These are phyloP conservation scores for Xylocopa sonorina DNA, from an alignment of 1,140 invertebrate species.

Conservation along the genomic window DNA sequence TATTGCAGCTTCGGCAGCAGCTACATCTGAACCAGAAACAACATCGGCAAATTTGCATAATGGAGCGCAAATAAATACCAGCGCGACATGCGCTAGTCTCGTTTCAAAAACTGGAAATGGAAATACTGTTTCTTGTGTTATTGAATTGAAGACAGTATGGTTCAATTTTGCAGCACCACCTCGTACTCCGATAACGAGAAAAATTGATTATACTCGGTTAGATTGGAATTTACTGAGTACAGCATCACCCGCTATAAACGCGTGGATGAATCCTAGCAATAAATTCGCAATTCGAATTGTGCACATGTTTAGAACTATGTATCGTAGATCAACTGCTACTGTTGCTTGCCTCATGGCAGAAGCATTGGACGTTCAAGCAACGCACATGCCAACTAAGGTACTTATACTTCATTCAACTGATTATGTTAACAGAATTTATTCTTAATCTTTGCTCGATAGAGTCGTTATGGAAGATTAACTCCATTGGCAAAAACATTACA, in stretches of 20 bases:
- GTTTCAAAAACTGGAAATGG: conserved; percentile 80
- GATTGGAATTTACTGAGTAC: conserved; percentile 99
- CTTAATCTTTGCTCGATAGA: conserved; percentile 82
- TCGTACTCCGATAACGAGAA: conserved; percentile 94
- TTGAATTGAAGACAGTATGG: conserved; percentile 96
- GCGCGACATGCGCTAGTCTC: conserved; percentile 68
- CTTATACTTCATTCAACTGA: conserved; percentile 8
- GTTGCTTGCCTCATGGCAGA: conserved; percentile 97
- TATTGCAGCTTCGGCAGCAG: conserved; percentile 69
- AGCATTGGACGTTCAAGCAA: conserved; percentile 91
- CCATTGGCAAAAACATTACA: conserved; percentile 94
- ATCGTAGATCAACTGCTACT: conserved; percentile 91
- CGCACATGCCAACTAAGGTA: conserved; percentile 93
- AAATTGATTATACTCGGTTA: conserved; percentile 96
- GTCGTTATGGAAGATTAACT: conserved; percentile 94
- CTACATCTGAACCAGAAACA: conserved; percentile 79
- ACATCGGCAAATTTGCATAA: conserved; percentile 61
- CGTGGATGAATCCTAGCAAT: conserved; percentile 98
- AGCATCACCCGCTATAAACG: conserved; percentile 97
- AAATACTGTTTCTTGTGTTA: conserved; percentile 90
- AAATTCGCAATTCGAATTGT: conserved; percentile 91
- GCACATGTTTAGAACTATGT: conserved; percentile 89
- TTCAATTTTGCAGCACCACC: conserved; percentile 99
- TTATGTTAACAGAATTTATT: conserved; percentile 23
- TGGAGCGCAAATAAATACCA: conserved; percentile 80